Evolutionary conservation across 2,113 vertebrate species (phyloP).

Genomic region (Callocephalon fimbriatum): DNA sequence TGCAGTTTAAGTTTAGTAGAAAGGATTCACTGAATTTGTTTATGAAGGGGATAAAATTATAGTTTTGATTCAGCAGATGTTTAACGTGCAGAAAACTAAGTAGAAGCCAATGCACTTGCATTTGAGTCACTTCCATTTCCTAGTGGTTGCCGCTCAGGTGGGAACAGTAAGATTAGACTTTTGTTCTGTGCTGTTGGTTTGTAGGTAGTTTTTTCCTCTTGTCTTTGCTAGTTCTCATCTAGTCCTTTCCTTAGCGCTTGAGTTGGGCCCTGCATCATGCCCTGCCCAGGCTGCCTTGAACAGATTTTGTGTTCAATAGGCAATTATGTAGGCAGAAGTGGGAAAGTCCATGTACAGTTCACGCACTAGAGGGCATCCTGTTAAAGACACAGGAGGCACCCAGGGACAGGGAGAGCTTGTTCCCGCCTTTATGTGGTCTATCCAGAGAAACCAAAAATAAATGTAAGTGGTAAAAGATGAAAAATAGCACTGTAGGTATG

Average conservation of each 20-base stretch:
- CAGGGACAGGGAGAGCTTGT: not conserved
- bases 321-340: not conserved
- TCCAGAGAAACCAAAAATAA: not conserved
- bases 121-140: not conserved
- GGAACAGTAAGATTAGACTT: not conserved
- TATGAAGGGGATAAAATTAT: not conserved
- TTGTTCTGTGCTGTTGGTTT: not conserved
- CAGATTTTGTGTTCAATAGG: rapidly evolving
- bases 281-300: not conserved
- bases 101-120: not conserved
- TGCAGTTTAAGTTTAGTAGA: not conserved
- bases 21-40: not conserved
- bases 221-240: not conserved
- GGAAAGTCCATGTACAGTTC: not conserved
- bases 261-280: not conserved
- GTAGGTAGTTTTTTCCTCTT: not conserved
- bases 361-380: slow-evolving; percentile 48
- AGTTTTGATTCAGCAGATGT: not conserved
- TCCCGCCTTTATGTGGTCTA: not conserved
- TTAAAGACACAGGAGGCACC: not conserved
- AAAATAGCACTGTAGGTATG: not conserved
- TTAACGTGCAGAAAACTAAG: not conserved
- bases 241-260: not conserved
- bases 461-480: not conserved
- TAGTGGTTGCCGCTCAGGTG: not conserved